A percentile compares a stretch with the other conserved stretches of the same genome.
These are phyloP conservation scores for Scatophagus argus DNA, from an alignment of 2,113 vertebrate species.

Conservation along the genomic window DNA sequence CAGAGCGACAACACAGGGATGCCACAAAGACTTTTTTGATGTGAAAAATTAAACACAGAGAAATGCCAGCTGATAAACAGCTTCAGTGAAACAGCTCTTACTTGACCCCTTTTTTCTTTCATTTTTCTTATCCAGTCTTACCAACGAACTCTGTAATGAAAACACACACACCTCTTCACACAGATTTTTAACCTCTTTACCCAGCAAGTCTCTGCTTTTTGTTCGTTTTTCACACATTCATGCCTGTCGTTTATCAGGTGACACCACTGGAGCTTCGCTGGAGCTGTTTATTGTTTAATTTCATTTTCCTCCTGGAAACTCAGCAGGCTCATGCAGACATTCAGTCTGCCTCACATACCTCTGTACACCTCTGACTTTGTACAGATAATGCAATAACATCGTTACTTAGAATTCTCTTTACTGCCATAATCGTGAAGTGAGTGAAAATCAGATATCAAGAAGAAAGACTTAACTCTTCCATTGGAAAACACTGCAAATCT, in stretches of 20 bases:
- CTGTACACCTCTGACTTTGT: too few species aligned
- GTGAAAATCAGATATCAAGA: too few species aligned
- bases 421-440: too few species aligned
- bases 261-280: background rate
- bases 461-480: background rate
- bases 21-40: conserved; percentile 26
- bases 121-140: background rate
- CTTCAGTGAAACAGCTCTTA: background rate
- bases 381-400: too few species aligned
- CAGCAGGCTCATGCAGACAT: background rate
- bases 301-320: background rate
- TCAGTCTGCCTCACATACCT: background rate
- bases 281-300: background rate
- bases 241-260: background rate
- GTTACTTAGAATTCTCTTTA: too few species aligned
- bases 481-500: background rate
- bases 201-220: background rate
- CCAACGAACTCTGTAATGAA: background rate
- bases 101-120: background rate
- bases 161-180: background rate
- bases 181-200: background rate
- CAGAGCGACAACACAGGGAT: background rate
- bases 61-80: conserved; percentile 21
- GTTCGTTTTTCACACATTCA: background rate
- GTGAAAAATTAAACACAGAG: conserved; percentile 3